Conservation (phyloP, 2,888 invertebrate species). For the Crematogaster levior region DNA sequence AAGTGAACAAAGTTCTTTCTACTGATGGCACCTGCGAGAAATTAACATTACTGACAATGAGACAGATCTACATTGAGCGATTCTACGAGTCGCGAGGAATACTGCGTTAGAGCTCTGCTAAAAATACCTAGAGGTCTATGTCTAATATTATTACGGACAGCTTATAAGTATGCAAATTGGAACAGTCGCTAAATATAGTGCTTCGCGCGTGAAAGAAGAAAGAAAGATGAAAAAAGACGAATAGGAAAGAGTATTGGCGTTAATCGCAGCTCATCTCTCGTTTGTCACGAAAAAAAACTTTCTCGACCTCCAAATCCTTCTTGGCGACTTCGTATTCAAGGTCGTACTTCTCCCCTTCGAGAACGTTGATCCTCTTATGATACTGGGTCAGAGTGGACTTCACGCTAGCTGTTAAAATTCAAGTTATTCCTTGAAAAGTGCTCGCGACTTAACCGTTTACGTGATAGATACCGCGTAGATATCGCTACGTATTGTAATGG, state of each 20-base stretch:
- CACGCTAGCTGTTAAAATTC: conserved; percentile 87
- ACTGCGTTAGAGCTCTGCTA: conserved; percentile 67
- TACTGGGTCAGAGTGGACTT: conserved; percentile 92
- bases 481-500: background rate
- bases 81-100: conserved; percentile 63
- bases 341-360: conserved; percentile 98
- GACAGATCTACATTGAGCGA: conserved; percentile 66
- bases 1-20: conserved; percentile 55
- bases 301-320: conserved; percentile 96
- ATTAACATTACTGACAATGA: conserved; percentile 51
- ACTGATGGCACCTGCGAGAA: conserved; percentile 59
- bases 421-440: conserved; percentile 71
- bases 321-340: conserved; percentile 98
- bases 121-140: conserved; percentile 59
- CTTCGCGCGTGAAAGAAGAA: conserved; percentile 41
- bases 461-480: background rate
- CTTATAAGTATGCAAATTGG: conserved; percentile 42
- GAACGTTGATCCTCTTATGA: conserved; percentile 92
- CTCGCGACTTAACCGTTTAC: conserved; percentile 26
- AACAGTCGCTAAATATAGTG: conserved; percentile 42
- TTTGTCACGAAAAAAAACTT: conserved; percentile 60
- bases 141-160: conserved; percentile 42
- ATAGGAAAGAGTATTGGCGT: conserved; percentile 24
- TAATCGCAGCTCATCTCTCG: conserved; percentile 56
- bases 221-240: conserved; percentile 29